A percentile compares a stretch with the other conserved stretches of the same genome.
Conservation (phyloP, 2,113 vertebrate genomes). For the Cyphomyrus plagiostoma region DNA sequence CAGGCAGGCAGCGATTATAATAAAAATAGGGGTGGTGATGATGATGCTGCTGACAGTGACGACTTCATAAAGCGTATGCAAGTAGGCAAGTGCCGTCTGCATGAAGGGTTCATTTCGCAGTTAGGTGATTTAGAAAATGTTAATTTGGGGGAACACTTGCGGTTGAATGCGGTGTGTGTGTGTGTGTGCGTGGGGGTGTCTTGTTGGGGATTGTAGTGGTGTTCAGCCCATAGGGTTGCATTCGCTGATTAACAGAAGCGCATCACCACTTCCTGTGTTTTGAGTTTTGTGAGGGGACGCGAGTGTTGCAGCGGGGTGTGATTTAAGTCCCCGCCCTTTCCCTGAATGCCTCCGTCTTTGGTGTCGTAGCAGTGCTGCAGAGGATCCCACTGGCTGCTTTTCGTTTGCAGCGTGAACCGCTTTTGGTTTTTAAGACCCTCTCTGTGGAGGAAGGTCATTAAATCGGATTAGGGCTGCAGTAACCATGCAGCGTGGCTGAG, state of each 20-base stretch:
- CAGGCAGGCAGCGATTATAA: background rate
- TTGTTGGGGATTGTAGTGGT: background rate
- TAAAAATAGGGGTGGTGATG: background rate
- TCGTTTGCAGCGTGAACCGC: background rate
- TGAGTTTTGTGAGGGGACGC: background rate
- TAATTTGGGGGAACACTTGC: background rate
- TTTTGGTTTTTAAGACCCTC: conserved; percentile 5
- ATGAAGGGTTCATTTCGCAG: background rate
- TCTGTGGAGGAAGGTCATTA: background rate
- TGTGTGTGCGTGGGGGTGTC: too few species aligned
- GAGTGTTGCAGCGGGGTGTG: background rate
- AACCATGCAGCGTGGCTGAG: background rate
- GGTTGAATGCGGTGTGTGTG: background rate
- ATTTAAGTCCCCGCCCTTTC: background rate
- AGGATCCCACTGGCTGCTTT: background rate
- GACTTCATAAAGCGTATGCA: background rate
- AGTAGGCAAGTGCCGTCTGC: background rate
- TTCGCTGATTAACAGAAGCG: background rate
- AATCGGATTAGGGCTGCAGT: conserved; percentile 18
- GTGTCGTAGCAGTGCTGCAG: background rate
- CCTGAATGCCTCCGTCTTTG: background rate
- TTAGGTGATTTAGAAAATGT: background rate
- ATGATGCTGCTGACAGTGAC: background rate
- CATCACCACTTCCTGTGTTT: background rate
- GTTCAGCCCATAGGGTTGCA: background rate